A percentile compares a stretch with the other conserved stretches of the same genome.
Evolutionary conservation across 2,797 vertebrate genomes (phyloP).

Genomic region (Darevskia mixta): DNA sequence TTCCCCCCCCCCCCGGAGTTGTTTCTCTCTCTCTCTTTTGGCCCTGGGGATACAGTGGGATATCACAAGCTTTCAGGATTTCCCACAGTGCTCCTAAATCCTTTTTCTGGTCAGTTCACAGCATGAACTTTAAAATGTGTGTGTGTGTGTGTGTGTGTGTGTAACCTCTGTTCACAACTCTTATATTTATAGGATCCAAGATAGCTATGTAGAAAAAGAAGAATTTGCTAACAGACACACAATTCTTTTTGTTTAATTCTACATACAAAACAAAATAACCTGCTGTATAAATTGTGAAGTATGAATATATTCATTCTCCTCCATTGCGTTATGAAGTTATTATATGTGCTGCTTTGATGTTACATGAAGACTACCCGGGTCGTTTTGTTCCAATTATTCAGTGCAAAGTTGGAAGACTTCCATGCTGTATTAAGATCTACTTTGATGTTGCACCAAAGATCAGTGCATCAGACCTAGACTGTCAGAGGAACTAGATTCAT

Average conservation of each 20-base stretch:
- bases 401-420: constrained; percentile 74
- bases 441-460: constrained; percentile 72
- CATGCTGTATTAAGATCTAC: constrained; percentile 51
- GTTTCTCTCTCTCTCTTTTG: neutral
- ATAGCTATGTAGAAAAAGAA: constrained; percentile 34
- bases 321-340: constrained; percentile 72
- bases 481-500: constrained; percentile 47
- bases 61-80: constrained; percentile 28
- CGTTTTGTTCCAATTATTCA: constrained; percentile 78
- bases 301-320: constrained; percentile 65
- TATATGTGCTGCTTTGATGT: constrained; percentile 75
- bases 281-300: constrained; percentile 58
- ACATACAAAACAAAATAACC: constrained; percentile 54
- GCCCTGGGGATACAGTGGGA: constrained; percentile 2
- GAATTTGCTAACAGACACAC: constrained; percentile 35
- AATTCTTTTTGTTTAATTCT: constrained; percentile 59
- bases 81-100: constrained; percentile 24
- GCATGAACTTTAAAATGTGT: constrained; percentile 25
- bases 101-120: constrained; percentile 39
- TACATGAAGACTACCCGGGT: constrained; percentile 74
- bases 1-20: neutral
- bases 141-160: no score
- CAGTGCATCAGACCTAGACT: constrained; percentile 55
- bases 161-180: neutral
- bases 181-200: constrained; percentile 29